Conservation (phyloP, 2,113 vertebrate species). For the Castor canadensis region DNA sequence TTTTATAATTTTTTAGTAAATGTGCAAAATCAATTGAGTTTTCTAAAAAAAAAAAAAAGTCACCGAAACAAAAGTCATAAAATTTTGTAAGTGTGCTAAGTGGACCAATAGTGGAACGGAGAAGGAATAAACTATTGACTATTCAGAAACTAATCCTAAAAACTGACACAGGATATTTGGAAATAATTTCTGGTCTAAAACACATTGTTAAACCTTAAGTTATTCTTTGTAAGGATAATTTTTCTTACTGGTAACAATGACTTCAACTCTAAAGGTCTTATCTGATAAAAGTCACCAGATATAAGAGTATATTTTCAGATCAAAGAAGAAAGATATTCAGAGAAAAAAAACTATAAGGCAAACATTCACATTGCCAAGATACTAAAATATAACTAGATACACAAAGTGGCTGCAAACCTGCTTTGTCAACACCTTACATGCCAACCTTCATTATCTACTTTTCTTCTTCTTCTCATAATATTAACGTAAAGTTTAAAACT, state of each 20-base stretch:
- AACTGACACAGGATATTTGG: slow-evolving; percentile 16
- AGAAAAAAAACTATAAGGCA: slow-evolving; percentile 65
- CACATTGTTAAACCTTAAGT: not conserved
- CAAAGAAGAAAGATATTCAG: slow-evolving; percentile 64
- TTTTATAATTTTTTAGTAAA: slow-evolving; percentile 56
- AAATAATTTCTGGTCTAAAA: slow-evolving; percentile 24
- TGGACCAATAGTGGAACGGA: slow-evolving; percentile 75
- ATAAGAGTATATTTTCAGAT: slow-evolving; percentile 71
- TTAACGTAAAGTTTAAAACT: slow-evolving; percentile 84
- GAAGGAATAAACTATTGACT: slow-evolving; percentile 31
- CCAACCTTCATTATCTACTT: slow-evolving; percentile 84
- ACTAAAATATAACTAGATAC: slow-evolving; percentile 79
- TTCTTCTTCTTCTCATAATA: slow-evolving; percentile 83
- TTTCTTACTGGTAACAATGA: slow-evolving; percentile 27
- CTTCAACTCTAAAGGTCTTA: slow-evolving; percentile 38
- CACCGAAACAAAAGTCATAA: not conserved
- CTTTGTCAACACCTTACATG: slow-evolving; percentile 85
- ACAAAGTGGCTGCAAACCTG: slow-evolving; percentile 91
- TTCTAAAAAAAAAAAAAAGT: slow-evolving; percentile 19
- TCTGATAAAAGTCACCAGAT: slow-evolving; percentile 67
- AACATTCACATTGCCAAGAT: slow-evolving; percentile 70
- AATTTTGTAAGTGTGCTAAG: slow-evolving; percentile 9
- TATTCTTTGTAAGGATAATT: not conserved
- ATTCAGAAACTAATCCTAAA: slow-evolving; percentile 58
- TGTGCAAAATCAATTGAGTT: slow-evolving; percentile 37